Evolutionary conservation across 1,140 invertebrate genomes (phyloP).

Genomic region (Lepidotrigona ventralis): DNA sequence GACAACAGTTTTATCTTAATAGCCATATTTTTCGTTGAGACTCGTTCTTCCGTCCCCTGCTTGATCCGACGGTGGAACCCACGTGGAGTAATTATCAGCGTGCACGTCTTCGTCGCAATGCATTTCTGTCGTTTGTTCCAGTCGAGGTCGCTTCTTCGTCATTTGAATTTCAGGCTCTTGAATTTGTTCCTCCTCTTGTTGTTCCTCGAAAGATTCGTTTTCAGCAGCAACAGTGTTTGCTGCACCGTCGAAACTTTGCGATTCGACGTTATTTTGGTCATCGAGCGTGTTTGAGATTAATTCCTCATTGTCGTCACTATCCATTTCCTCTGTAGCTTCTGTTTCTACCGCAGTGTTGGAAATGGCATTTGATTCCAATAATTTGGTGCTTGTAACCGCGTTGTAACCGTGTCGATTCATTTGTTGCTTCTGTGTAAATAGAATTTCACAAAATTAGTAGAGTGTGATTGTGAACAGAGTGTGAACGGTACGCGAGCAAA

Average conservation of each 20-base stretch:
- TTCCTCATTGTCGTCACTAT: background rate
- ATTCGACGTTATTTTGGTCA: background rate
- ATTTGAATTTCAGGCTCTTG: background rate
- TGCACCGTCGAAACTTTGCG: background rate
- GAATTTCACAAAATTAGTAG: background rate
- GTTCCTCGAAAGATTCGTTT: background rate
- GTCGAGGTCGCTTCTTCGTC: constrained; percentile 3
- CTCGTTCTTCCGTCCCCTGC: constrained; percentile 89
- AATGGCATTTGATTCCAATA: too few relatives aligned
- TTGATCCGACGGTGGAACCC: constrained; percentile 89
- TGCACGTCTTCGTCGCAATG: constrained; percentile 79
- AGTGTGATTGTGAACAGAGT: background rate
- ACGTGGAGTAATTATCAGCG: constrained; percentile 85
- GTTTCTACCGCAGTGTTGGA: background rate
- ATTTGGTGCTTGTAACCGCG: too few relatives aligned
- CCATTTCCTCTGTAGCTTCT: constrained; percentile 10
- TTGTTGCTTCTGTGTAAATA: background rate
- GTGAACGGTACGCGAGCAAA: background rate
- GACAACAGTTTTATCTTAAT: constrained; percentile 78
- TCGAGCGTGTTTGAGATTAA: background rate
- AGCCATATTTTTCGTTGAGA: constrained; percentile 91
- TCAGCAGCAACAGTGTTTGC: too few relatives aligned
- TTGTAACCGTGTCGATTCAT: background rate
- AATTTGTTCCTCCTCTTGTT: background rate
- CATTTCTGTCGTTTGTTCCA: constrained; percentile 1